These are phyloP conservation scores for Mola mola DNA, from an alignment of 2,113 vertebrate genomes.

Conservation along the genomic window DNA sequence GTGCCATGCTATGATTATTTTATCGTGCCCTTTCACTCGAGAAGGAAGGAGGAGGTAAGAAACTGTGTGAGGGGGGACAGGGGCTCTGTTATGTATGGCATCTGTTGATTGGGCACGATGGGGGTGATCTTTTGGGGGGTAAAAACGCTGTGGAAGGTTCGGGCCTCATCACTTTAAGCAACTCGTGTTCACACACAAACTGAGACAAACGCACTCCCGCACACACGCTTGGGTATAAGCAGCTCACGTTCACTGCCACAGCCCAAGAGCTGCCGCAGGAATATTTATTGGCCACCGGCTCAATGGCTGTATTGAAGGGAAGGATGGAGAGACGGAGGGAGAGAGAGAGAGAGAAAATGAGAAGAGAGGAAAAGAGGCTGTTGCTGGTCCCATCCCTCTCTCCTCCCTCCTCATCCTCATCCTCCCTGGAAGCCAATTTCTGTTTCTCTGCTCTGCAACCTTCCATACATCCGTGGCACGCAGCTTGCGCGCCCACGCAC, in stretches of 20 bases:
- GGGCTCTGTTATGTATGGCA: constrained; percentile 49
- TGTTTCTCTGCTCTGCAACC: constrained; percentile 58
- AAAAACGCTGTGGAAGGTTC: constrained; percentile 69
- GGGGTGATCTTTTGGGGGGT: constrained; percentile 32
- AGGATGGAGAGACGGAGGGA: constrained; percentile 24
- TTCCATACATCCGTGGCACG: constrained; percentile 31
- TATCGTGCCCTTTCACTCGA: constrained; percentile 55
- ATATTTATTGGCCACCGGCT: constrained; percentile 81
- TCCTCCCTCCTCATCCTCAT: constrained; percentile 23
- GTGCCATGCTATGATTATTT: constrained; percentile 52
- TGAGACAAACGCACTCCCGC: constrained; percentile 12
- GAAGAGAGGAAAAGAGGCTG: constrained; percentile 49
- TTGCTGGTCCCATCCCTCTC: constrained; percentile 52
- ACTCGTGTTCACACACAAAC: constrained; percentile 57
- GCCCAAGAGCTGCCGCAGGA: constrained; percentile 80
- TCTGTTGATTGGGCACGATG: constrained; percentile 19
- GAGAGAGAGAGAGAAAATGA: constrained; percentile 1
- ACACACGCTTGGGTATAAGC: constrained; percentile 75
- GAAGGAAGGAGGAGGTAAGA: neutral
- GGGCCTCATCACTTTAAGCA: constrained; percentile 62
- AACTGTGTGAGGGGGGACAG: constrained; percentile 20
- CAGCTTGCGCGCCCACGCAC: constrained; percentile 22
- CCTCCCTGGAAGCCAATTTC: constrained; percentile 47
- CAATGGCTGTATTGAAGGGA: constrained; percentile 80
- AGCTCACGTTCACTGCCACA: constrained; percentile 81